phyloP scores from a whole-genome alignment of 2,797 vertebrate species.

The Podargus strigoides region DNA sequence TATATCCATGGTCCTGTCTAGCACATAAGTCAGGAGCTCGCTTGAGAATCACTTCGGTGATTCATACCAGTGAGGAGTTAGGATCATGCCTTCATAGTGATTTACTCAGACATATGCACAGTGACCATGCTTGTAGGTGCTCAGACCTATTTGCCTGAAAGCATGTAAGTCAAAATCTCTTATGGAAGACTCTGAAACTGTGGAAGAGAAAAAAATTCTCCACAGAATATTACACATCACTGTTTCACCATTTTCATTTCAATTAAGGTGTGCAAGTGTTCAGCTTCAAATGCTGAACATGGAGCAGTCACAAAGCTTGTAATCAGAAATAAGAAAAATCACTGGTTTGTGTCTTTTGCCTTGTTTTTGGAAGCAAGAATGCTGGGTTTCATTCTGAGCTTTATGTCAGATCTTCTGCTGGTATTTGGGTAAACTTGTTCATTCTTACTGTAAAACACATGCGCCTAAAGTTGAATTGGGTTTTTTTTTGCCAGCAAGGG shows the following conservation, averaged over 20 bases:
- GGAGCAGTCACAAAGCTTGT: neutral
- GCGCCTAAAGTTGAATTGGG: neutral
- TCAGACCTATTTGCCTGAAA: neutral
- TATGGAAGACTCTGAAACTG: neutral
- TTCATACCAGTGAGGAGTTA: neutral
- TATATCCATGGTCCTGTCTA: neutral
- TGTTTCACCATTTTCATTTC: neutral
- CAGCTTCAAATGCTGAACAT: neutral
- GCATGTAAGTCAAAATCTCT: neutral
- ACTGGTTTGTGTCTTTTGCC: neutral
- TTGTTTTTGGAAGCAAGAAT: neutral
- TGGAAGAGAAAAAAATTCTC: neutral
- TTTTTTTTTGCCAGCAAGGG: neutral
- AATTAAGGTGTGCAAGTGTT: neutral
- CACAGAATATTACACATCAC: neutral
- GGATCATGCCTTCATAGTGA: neutral
- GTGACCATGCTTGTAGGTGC: fast-evolving
- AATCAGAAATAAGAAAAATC: neutral
- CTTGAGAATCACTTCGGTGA: neutral
- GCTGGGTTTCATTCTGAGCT: neutral
- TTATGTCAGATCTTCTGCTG: neutral
- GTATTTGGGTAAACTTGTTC: neutral
- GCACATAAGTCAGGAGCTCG: fast-evolving
- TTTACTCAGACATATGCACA: neutral
- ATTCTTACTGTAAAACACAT: neutral